Conservation (phyloP, 2,888 invertebrate genomes). For the Drosophila paranaensis region DNA sequence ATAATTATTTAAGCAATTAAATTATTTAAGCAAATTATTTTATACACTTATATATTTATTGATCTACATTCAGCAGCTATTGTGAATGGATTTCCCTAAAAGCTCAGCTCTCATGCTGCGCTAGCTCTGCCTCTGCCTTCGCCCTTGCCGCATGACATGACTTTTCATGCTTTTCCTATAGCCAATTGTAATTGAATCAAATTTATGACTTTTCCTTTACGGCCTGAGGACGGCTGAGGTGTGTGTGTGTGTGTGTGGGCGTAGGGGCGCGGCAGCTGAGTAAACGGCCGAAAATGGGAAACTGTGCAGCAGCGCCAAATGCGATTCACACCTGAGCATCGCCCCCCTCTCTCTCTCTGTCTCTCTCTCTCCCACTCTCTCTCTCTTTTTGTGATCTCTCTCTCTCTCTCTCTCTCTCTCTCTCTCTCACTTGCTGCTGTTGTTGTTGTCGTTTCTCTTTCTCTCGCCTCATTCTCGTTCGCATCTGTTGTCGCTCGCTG, state of each 20-base stretch:
- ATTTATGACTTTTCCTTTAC: conserved; percentile 42
- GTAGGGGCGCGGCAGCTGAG: conserved; percentile 12
- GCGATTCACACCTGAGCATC: conserved; percentile 54
- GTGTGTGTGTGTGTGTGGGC: conserved; percentile 2
- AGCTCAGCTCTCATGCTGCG: not conserved
- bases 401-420: not conserved
- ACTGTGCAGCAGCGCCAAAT: conserved; percentile 34
- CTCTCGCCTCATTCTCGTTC: conserved; percentile 42
- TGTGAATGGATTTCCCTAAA: not conserved
- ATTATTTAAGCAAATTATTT: no score
- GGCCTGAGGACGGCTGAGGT: not conserved
- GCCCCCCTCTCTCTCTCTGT: not conserved
- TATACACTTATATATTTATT: not conserved
- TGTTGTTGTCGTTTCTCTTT: not conserved
- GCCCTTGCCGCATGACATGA: conserved; percentile 25
- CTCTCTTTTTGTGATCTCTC: not conserved
- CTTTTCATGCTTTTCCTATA: conserved; percentile 39
- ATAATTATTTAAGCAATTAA: no score
- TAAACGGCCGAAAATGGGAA: conserved; percentile 19
- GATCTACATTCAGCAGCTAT: not conserved
- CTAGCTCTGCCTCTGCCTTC: not conserved
- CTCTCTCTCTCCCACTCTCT: not conserved
- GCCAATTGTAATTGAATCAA: conserved; percentile 46
- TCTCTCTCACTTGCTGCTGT: not conserved
- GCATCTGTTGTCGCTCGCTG: conserved; percentile 55